These are phyloP conservation scores for Spilarctia lutea DNA, from an alignment of 2,888 invertebrate species.

Conservation along the genomic window DNA sequence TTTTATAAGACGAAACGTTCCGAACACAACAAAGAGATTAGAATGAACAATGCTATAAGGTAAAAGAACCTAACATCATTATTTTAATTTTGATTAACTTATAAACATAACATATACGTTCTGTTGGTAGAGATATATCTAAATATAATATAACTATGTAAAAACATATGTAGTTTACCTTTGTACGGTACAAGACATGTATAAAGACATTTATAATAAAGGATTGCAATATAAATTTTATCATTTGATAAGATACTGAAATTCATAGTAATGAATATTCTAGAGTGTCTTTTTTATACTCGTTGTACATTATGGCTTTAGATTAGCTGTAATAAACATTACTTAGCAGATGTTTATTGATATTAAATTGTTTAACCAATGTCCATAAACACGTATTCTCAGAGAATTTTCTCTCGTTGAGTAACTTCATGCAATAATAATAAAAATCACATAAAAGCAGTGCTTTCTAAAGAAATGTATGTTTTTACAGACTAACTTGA, in stretches of 20 bases:
- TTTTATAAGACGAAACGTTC: not conserved
- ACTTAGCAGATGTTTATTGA: constrained; percentile 12
- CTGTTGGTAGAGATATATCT: not conserved
- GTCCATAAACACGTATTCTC: constrained; percentile 6
- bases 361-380: constrained; percentile 6
- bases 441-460: constrained; percentile 3
- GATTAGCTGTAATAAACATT: constrained; percentile 12
- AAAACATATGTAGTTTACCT: not conserved
- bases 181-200: not conserved
- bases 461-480: constrained; percentile 1
- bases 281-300: not conserved
- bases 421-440: constrained; percentile 10
- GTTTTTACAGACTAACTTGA: not conserved
- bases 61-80: not conserved
- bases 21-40: not conserved
- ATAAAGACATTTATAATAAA: not conserved
- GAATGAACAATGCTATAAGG: not conserved
- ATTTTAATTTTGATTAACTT: not conserved
- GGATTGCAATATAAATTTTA: not conserved
- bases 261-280: not conserved
- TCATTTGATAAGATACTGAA: not conserved
- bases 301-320: not conserved
- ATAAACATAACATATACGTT: not conserved
- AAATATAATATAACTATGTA: too few species aligned
- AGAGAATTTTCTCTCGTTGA: constrained; percentile 8